phyloP scores from a whole-genome alignment of 1,140 invertebrate genomes.

The Calliphora vicina region DNA sequence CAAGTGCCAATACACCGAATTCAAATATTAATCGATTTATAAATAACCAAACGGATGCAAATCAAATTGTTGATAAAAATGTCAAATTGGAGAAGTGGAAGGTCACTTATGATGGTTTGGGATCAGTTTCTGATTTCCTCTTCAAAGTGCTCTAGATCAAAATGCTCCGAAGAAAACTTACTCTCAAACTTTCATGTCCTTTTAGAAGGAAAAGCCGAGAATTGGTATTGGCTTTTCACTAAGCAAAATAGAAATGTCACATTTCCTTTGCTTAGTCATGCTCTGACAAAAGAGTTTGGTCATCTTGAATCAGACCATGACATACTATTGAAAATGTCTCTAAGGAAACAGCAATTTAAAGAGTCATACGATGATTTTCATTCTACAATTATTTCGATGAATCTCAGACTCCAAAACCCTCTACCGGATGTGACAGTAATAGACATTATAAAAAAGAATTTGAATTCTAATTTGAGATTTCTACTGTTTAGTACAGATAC shows the following conservation, averaged over 20 bases:
- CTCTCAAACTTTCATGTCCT: background rate
- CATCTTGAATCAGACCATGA: background rate
- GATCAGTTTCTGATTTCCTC: background rate
- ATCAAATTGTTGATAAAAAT: no score
- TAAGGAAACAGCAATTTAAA: background rate
- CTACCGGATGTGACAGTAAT: background rate
- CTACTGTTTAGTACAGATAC: background rate
- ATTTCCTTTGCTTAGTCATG: background rate
- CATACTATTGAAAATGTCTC: background rate
- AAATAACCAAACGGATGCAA: no score
- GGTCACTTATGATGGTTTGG: background rate
- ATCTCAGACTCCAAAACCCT: background rate
- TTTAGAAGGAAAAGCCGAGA: no score
- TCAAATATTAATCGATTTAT: no score
- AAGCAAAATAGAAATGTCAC: background rate
- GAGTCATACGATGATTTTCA: no score
- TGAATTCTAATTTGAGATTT: background rate
- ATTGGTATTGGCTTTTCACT: background rate
- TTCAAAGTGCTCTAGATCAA: background rate
- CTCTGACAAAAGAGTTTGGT: background rate
- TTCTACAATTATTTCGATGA: background rate
- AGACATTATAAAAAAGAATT: background rate
- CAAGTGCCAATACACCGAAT: no score
- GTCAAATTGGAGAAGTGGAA: slow-evolving; percentile 11
- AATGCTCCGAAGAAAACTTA: background rate